Evolutionary conservation across 23 tunicate species (phyloP), one percentile per base, ranked within the genome.

Genomic region (Botrylloides violaceus): DNA sequence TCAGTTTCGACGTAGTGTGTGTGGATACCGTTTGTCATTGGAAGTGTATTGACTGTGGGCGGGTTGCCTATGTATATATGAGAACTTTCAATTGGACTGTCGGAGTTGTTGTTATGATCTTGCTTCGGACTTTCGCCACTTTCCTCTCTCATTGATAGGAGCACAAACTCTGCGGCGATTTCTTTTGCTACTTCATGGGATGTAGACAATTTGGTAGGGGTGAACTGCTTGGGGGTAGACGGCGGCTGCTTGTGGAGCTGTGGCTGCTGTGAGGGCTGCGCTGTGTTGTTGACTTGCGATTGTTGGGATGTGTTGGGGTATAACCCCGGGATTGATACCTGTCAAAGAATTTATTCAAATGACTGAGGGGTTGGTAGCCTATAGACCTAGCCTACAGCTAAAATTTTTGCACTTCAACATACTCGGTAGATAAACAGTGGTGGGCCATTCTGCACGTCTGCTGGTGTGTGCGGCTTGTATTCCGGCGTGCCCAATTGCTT

Each of bases 161-260:
- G 68, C 35, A 88, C 96, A 66, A 81, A 80, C 20, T 62, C 68
- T 43, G 97, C 97, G 1, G 97, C 97, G 15, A 90, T 80, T 61
- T 90, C 97, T 68, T 83, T 79, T 21, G 97, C 97, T 36, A 36
- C 29, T 34, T 80, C 86, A 90, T 78, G 97, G 66, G 97, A 90
- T 84, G 85, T 90, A 90, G 79, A 90, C 97, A 90, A 90, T 90
- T 90, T 90, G 97, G 97, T 90, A 90, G 97, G 97, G 97, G 97
- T 90, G 97, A 70, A 90, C 76, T 47, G 88, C 71, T 32, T 73
- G 73, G 64, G 71, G 60, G 30, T 79, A 76, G 65, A 35, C 56
- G 76, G 83, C 61, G 39, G 76, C 71, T 35, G 79, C 3, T 56
- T 43, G 64, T 76, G 61, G n/a, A n/a, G n/a, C n/a, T n/a, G n/a